phyloP scores from a whole-genome alignment of 1,140 invertebrate genomes.

The Trinorchestia longiramus region DNA sequence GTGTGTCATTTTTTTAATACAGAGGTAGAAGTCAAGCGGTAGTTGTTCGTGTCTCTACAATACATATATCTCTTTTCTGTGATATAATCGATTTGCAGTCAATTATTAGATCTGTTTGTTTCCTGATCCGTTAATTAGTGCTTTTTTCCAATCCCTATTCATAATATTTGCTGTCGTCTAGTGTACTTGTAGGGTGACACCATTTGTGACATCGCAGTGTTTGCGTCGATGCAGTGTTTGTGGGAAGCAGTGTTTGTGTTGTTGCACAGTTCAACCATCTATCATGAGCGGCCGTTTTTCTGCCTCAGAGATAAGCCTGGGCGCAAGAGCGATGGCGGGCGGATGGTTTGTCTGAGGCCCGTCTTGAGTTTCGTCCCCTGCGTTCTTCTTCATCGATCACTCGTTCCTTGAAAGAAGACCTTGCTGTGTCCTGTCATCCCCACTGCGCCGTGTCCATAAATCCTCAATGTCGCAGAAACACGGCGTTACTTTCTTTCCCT shows the following conservation, averaged over 20 bases:
- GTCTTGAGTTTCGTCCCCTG: conserved; percentile 52
- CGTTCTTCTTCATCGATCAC: conserved; percentile 42
- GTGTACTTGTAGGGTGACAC: not conserved
- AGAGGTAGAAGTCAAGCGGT: not conserved
- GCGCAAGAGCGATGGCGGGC: conserved; percentile 32
- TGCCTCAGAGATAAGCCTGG: not conserved
- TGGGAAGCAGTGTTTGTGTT: not conserved
- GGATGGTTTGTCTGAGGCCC: conserved; percentile 21
- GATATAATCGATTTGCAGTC: too few relatives aligned
- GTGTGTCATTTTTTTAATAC: too few relatives aligned
- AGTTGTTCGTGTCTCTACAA: not conserved
- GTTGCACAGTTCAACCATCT: conserved; percentile 15
- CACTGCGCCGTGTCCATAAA: not conserved
- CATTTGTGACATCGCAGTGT: not conserved
- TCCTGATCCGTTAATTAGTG: too few relatives aligned
- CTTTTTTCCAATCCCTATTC: too few relatives aligned
- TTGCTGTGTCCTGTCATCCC: not conserved
- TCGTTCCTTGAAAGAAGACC: conserved; percentile 5
- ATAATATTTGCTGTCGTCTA: not conserved
- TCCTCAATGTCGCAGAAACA: conserved; percentile 16
- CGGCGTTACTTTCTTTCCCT: not conserved
- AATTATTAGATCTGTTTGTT: too few relatives aligned
- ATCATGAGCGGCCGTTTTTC: conserved; percentile 35
- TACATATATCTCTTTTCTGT: not conserved
- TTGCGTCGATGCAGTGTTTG: not conserved